Evolutionary conservation across 2,797 vertebrate genomes (phyloP).

Genomic region (Ateles fusciceps): DNA sequence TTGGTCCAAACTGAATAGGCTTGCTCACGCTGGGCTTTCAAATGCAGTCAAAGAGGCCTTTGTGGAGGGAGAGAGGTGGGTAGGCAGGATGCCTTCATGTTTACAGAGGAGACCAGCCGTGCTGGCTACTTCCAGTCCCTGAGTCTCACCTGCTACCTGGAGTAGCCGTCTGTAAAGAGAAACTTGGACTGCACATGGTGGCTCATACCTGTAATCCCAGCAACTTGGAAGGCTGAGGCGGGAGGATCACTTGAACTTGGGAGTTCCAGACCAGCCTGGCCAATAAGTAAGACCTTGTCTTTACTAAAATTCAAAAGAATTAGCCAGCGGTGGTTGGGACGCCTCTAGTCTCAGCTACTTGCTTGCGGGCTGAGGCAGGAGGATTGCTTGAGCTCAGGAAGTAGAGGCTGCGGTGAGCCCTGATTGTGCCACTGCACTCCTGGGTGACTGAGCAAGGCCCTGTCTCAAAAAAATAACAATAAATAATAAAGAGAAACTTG

Average conservation of each 20-base stretch:
- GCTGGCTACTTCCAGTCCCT: neutral
- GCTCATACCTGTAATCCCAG: neutral
- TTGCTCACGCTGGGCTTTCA: neutral
- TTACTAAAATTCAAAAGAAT: neutral
- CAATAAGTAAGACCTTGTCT: neutral
- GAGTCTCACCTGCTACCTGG: neutral
- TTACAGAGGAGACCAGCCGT: fast-evolving
- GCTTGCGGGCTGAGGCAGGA: no score
- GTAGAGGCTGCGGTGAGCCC: no score
- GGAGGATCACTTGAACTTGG: neutral
- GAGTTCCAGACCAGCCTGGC: neutral
- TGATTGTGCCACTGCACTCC: neutral
- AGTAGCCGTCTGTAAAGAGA: neutral
- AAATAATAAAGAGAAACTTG: neutral
- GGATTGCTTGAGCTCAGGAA: no score
- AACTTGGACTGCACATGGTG: neutral
- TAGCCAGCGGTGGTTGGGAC: no score
- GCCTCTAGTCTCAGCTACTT: no score
- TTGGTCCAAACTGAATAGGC: neutral
- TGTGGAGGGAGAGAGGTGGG: neutral
- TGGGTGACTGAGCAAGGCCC: neutral
- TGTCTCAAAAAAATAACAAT: neutral
- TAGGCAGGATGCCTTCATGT: neutral
- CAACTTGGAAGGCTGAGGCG: neutral
- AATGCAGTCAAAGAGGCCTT: neutral